Evolutionary conservation across 2,113 vertebrate genomes (phyloP), one percentile per base, ranked within the genome.

Genomic region (Odontophorus gujanensis): DNA sequence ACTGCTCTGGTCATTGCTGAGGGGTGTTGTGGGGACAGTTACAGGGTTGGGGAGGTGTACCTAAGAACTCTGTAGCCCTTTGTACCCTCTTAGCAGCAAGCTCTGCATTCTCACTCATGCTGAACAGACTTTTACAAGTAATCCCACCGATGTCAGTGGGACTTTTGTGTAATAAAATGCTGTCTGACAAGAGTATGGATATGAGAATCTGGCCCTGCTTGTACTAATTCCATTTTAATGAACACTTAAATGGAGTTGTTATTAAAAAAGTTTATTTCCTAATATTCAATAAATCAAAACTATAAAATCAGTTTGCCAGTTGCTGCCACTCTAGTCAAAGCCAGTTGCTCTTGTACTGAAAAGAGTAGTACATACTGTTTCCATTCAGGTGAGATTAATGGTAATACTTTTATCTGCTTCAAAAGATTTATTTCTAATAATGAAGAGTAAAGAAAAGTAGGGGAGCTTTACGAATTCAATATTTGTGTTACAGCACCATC

Each of bases 171-270:
- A 95, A 94, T 96, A 93, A 96, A 94, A 81, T 50, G 76, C 94
- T 81, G 88, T 68, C 95, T 95, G 93, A 96, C 94, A 95, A 95
- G 87, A 95, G 86, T 92, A 97, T 91, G 76, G 80, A 20, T 96
- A 96, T 93, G 93, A 96, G 93, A 95, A 95, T 96, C 89, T 95
- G 93, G 87, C 93, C 85, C 80, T 88, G 48, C 73, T 91, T 91
- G 45, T 83, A 88, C 91, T 96, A 97, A 96, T 94, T 96, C 96
- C 94, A 94, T 91, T 94, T 95, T 96, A 97, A 97, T 97, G 95
- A 96, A 96, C 76, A 90, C 94, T 95, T 95, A 96, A 94, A 93
- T 94, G 80, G 87, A 79, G 62, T 62, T 79, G 81, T 95, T 97
- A 95, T 97, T 95, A 88, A 95, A 97, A 97, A 95, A 91, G 90